Base-by-base conservation (phyloP, 2,113 vertebrate genomes). In the Chlorodrepanis virens region DNA sequence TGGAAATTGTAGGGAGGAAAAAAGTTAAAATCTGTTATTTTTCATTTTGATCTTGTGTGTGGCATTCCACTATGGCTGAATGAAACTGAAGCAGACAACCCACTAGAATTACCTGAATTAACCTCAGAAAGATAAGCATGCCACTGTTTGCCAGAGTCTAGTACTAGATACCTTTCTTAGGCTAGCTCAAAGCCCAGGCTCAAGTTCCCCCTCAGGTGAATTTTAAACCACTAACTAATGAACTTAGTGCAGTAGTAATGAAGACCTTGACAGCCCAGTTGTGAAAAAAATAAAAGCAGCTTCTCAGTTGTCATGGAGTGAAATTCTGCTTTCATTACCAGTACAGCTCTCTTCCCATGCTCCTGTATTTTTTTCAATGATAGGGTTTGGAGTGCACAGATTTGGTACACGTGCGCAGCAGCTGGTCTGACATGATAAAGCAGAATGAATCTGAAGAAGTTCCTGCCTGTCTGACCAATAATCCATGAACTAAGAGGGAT, bases 381-480 rank as follows among this genome's bases (percentile, higher is more conserved):
- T 5, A 39, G 45, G 74, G 35, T 6, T 89, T 77, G 24, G 70
- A 93, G 78, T 52, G 84, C 94, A 92, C 88, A 92, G 92, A 94
- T 71, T 80, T 75, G 69, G 95, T 83, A 94, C 94, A 97, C 31
- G 87, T 97, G 96, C 37, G 1, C 92, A 94, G 87, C 96, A 96
- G 96, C 96, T 97, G 95, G 93, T 94, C 82, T 93, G 89, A 95
- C 78, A 74, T 35, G 95, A 95, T 96, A 97, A 96, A 93, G 82
- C 96, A 83, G 83, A 96, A 96, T 76, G 93, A 83, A 90, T 93
- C 87, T 93, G 94, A 95, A 92, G 89, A 97, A 94, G 82, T 90
- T 90, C 57, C 94, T 70, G 92, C 72, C 88, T 82, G 87, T 53
- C 65, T 80, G 67, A 92, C 85, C 85, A 96, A 93, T 90, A 96